Conservation (phyloP, 2,113 vertebrate species). For the Perca fluviatilis region DNA sequence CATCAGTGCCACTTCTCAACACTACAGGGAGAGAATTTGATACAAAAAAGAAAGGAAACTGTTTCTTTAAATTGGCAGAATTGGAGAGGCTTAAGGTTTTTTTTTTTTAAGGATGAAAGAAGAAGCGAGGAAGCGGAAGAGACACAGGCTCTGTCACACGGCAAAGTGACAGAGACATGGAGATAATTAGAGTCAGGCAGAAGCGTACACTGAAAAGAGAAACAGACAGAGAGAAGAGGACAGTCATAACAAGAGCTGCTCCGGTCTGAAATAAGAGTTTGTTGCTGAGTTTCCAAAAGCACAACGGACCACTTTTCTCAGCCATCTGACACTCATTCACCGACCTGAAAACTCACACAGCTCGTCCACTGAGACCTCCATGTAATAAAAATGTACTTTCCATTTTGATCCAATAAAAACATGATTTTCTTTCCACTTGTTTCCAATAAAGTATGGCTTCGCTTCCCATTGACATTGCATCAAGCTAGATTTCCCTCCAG, state of each 20-base stretch:
- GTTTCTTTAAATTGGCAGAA: not conserved
- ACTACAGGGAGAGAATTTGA: not conserved
- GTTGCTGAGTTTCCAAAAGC: constrained; percentile 40
- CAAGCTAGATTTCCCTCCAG: constrained; percentile 18
- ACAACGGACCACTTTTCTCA: constrained; percentile 32
- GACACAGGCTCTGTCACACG: not conserved
- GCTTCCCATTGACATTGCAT: constrained; percentile 39
- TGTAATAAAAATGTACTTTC: constrained; percentile 56
- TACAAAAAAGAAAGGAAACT: not conserved
- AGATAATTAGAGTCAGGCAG: constrained; percentile 9
- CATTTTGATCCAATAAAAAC: constrained; percentile 47
- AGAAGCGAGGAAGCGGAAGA: not conserved
- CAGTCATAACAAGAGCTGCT: constrained; percentile 3
- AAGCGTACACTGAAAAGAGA: not conserved
- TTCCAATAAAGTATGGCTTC: constrained; percentile 25
- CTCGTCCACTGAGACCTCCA: constrained; percentile 19
- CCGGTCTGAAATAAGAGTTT: not conserved
- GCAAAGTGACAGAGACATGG: not conserved
- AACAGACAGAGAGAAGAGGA: not conserved
- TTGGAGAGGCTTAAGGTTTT: not conserved
- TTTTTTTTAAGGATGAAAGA: not conserved
- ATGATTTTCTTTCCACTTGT: constrained; percentile 16
- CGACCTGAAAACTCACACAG: constrained; percentile 15
- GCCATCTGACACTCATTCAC: constrained; percentile 38
- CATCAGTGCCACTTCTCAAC: not conserved